Conservation (phyloP, 2,113 vertebrate genomes). For the Vimba vimba region DNA sequence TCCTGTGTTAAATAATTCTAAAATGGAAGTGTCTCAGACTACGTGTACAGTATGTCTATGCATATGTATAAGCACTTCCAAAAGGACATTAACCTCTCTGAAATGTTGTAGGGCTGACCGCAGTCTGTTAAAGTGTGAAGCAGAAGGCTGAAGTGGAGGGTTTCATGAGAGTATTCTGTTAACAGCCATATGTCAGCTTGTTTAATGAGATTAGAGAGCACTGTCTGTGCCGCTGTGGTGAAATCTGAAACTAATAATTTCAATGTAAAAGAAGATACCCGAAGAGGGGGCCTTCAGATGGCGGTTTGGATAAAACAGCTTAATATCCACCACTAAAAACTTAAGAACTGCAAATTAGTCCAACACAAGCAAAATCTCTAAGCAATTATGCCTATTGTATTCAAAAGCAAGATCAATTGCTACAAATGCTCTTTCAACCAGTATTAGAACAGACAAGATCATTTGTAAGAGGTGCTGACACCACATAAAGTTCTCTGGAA, state of each 20-base stretch:
- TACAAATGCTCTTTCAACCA: neutral
- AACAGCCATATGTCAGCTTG: constrained; percentile 60
- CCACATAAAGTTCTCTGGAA: constrained; percentile 30
- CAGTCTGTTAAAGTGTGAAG: constrained; percentile 42
- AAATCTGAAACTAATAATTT: constrained; percentile 48
- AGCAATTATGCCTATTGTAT: constrained; percentile 11
- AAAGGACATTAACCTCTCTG: constrained; percentile 26
- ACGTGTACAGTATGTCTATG: neutral
- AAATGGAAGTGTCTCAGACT: neutral
- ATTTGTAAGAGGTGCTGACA: constrained; percentile 39
- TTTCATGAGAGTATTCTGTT: constrained; percentile 56
- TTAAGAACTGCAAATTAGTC: constrained; percentile 27
- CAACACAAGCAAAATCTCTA: constrained; percentile 25
- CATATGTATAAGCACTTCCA: neutral
- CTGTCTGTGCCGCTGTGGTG: constrained; percentile 30
- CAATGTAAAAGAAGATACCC: constrained; percentile 40
- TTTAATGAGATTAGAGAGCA: constrained; percentile 60
- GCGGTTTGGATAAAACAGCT: constrained; percentile 45
- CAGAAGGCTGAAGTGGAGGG: constrained; percentile 46
- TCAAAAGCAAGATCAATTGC: constrained; percentile 20
- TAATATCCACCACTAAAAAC: constrained; percentile 41
- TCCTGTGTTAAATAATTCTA: neutral
- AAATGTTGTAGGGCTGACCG: constrained; percentile 29
- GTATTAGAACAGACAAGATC: constrained; percentile 34
- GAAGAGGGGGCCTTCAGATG: constrained; percentile 29